phyloP scores from a whole-genome alignment of 92 coral and sea anemone genomes.

The Bergia puertoricense region DNA sequence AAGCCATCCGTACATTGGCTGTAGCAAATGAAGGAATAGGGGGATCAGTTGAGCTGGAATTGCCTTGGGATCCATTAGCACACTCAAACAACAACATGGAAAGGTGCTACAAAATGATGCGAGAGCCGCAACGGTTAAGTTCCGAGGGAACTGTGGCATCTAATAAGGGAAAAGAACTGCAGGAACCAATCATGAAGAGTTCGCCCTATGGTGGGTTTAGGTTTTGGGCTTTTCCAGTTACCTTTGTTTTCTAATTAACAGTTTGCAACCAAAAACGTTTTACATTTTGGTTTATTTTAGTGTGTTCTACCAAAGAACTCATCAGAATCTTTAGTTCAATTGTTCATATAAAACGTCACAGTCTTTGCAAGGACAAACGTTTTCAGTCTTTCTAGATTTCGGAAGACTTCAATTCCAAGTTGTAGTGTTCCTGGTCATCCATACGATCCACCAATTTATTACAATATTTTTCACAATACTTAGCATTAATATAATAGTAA shows the following conservation, averaged over 20 bases:
- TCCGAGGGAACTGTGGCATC: neutral
- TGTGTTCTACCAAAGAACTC: neutral
- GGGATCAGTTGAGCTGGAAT: slow-evolving; percentile 71
- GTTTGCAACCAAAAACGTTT: neutral
- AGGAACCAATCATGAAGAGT: slow-evolving; percentile 6
- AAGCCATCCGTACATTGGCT: slow-evolving; percentile 17
- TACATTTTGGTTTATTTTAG: neutral
- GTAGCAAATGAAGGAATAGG: slow-evolving; percentile 55
- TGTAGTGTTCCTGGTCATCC: too few species aligned
- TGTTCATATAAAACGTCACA: neutral
- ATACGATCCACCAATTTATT: too few species aligned
- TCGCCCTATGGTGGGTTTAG: slow-evolving; percentile 25
- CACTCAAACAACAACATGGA: slow-evolving; percentile 49
- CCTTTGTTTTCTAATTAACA: neutral
- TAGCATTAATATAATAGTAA: too few species aligned
- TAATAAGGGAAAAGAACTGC: neutral
- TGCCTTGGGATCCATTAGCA: slow-evolving; percentile 94
- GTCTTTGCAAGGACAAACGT: neutral
- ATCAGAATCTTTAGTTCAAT: neutral
- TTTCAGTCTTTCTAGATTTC: neutral
- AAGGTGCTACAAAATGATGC: slow-evolving; percentile 38
- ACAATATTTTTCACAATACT: too few species aligned
- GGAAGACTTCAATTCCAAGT: neutral
- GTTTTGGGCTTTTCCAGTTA: too few species aligned
- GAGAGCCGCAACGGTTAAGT: slow-evolving; percentile 23